These are phyloP conservation scores for Rissa tridactyla DNA, from an alignment of 2,113 vertebrate species.

Conservation along the genomic window DNA sequence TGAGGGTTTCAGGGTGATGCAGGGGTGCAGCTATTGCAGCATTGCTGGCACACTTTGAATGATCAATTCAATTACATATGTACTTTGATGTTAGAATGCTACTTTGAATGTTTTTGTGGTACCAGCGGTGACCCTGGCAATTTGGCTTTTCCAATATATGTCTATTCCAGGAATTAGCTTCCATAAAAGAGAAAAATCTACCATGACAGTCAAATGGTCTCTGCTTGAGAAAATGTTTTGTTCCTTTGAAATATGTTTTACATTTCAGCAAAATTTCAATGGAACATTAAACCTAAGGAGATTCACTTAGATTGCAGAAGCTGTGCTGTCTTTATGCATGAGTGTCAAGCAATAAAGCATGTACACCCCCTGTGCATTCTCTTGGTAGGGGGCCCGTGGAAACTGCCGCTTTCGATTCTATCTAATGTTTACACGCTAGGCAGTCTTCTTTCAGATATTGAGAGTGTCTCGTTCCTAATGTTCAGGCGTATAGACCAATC, in stretches of 20 bases:
- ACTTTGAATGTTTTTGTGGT: neutral
- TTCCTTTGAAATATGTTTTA: slow-evolving; percentile 59
- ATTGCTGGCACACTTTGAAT: neutral
- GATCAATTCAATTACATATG: neutral
- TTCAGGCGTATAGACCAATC: slow-evolving; percentile 18
- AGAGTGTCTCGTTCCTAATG: slow-evolving; percentile 8
- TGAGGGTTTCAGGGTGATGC: neutral
- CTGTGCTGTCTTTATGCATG: slow-evolving; percentile 38
- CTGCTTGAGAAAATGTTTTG: slow-evolving; percentile 53
- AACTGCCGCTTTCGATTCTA: slow-evolving; percentile 32
- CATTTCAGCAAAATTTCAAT: slow-evolving; percentile 58
- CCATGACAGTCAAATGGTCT: slow-evolving; percentile 42
- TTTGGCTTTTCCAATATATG: slow-evolving; percentile 2
- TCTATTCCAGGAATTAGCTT: slow-evolving; percentile 33
- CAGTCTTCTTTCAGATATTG: slow-evolving; percentile 24
- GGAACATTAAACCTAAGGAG: slow-evolving; percentile 60
- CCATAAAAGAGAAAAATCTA: slow-evolving; percentile 44
- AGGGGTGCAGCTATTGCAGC: neutral
- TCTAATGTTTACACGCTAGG: slow-evolving; percentile 42
- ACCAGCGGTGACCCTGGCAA: neutral
- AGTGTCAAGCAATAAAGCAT: slow-evolving; percentile 39
- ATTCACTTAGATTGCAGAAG: slow-evolving; percentile 33
- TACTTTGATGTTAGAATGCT: neutral
- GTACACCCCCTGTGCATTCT: neutral
- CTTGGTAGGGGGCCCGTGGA: neutral